Conservation (phyloP, 2,797 vertebrate genomes). For the Anguilla megastoma region DNA sequence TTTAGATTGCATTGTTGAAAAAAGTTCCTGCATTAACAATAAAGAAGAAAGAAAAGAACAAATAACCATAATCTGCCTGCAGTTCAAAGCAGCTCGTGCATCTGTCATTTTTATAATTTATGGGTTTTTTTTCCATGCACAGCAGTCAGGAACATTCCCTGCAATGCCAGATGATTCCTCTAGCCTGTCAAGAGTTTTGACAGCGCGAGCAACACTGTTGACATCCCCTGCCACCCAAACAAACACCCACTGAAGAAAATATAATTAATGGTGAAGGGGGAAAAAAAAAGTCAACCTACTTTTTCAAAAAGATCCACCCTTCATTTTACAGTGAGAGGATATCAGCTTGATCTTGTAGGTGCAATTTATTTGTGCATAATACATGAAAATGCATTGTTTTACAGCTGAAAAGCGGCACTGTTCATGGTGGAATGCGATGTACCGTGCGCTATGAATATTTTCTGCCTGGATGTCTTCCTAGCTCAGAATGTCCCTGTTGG, state of each 20-base stretch:
- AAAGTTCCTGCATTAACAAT: conserved; percentile 74
- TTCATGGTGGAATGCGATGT: conserved; percentile 69
- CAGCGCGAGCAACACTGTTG: conserved; percentile 74
- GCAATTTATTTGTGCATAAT: conserved; percentile 76
- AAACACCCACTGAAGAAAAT: conserved; percentile 75
- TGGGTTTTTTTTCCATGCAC: conserved; percentile 67
- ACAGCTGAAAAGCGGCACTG: conserved; percentile 59
- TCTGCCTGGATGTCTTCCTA: conserved; percentile 62
- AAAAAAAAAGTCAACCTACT: conserved; percentile 60
- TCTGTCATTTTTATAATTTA: conserved; percentile 75
- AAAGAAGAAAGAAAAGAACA: conserved; percentile 39
- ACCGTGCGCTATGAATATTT: conserved; percentile 47
- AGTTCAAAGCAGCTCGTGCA: conserved; percentile 60
- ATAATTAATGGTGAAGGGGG: conserved; percentile 74
- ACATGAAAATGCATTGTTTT: conserved; percentile 75
- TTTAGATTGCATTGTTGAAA: conserved; percentile 59
- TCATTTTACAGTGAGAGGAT: conserved; percentile 62
- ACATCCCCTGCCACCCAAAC: conserved; percentile 71
- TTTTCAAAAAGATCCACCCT: conserved; percentile 61
- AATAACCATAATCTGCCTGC: conserved; percentile 62
- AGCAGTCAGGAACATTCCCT: conserved; percentile 71
- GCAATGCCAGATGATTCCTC: conserved; percentile 76
- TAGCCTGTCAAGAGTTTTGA: conserved; percentile 76
- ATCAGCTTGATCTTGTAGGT: conserved; percentile 75
- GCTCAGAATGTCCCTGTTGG: background rate